phyloP scores from a whole-genome alignment of 2,888 invertebrate species.

The Tachystola acroxantha region DNA sequence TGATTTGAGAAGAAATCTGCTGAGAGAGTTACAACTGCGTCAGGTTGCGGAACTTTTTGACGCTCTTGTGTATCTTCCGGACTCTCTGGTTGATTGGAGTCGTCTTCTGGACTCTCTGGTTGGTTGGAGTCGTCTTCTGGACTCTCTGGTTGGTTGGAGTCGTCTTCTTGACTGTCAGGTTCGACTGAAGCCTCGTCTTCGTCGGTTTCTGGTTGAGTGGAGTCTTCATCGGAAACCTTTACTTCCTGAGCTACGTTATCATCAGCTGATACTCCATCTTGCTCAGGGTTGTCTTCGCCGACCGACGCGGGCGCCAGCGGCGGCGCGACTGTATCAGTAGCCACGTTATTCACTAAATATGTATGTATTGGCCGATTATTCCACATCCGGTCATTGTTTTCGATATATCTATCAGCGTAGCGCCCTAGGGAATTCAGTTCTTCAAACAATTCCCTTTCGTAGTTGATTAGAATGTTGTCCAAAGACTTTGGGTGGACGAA shows the following conservation, averaged over 20 bases:
- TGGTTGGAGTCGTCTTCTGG: slow-evolving; percentile 18
- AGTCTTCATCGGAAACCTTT: slow-evolving; percentile 58
- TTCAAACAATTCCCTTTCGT: slow-evolving; percentile 85
- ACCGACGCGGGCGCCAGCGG: slow-evolving; percentile 47
- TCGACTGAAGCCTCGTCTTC: slow-evolving; percentile 13
- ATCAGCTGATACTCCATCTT: slow-evolving; percentile 61
- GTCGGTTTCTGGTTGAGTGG: slow-evolving; percentile 27
- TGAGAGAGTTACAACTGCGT: slow-evolving; percentile 61
- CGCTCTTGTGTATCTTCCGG: slow-evolving; percentile 11
- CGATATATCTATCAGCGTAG: slow-evolving; percentile 39
- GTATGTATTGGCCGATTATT: slow-evolving; percentile 60
- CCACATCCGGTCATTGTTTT: slow-evolving; percentile 67
- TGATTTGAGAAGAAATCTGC: slow-evolving; percentile 53
- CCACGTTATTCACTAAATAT: slow-evolving; percentile 71
- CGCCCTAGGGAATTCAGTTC: slow-evolving; percentile 84
- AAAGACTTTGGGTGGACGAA: slow-evolving; percentile 85
- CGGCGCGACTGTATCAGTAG: slow-evolving; percentile 63
- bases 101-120: slow-evolving; percentile 19
- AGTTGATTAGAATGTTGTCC: slow-evolving; percentile 83
- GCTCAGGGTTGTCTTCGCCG: slow-evolving; percentile 32
- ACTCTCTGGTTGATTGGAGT: neutral
- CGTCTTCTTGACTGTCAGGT: slow-evolving; percentile 19
- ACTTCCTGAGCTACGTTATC: slow-evolving; percentile 69
- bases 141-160: neutral
- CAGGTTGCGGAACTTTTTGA: slow-evolving; percentile 29